Base-by-base conservation (phyloP, 2,888 invertebrate genomes). In the Drosophila prolongata region DNA sequence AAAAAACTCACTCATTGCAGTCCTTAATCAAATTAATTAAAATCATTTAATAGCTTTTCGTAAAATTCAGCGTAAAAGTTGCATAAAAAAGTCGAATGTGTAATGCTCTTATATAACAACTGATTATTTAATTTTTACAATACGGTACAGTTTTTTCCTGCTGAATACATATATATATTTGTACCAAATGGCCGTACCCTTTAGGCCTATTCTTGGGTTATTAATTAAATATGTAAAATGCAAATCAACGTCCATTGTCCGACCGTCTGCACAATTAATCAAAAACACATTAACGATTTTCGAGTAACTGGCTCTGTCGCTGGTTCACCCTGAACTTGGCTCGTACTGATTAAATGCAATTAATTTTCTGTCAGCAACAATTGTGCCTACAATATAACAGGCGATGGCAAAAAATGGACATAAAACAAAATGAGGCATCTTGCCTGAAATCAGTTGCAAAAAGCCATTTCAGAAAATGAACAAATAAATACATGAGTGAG, bases 351-450 rank as follows among this genome's bases (percentile, higher is more conserved):
- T 83, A 81, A 83, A 81, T 80, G 87, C 79, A 86, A 86, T 86
- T 86, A 86, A 86, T 83, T 81, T 78, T 75, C 72, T 86, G 87
- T 86, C 85, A 83, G 75, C 76, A 86, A 72, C 86, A 86, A 79
- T 77, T 83, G 78, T 77, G 52, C 66, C 66, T 64, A 75, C 56
- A 64, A 62, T 64, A 61, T 71, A 66, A 62, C 64, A 66, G 65
- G 59, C 65, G 56, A 56, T 62, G 42, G 65, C 46, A 60, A 61
- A 59, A 75, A 67, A 14, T 50, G 57, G 58, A 57, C 49, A 42
- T 50, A 37, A 70, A 59, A 69, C 59, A 53, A 59, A 70, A 69
- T 69, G 52, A 68, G 44, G 69, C 56, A 62, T 68, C 57, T 57
- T 68, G 24, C 49, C 70, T 52, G 70, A 70, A 69, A 60, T 69